These are phyloP conservation scores for Cheilosia vulpina DNA, from an alignment of 2,888 invertebrate species.

Conservation along the genomic window DNA sequence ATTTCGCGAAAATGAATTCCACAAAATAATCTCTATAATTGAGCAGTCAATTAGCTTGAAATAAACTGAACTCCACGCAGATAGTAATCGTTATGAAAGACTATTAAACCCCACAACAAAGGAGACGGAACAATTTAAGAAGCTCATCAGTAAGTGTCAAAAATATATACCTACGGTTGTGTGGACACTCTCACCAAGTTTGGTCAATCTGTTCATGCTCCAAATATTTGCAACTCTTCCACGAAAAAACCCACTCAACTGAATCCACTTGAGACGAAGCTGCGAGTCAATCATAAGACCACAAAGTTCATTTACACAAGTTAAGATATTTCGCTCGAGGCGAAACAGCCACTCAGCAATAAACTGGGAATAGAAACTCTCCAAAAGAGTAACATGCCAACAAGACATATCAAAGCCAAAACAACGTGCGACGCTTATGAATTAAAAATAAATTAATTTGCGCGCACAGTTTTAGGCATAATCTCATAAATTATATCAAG, in stretches of 20 bases:
- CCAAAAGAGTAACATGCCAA: neutral
- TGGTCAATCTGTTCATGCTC: no score
- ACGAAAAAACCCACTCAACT: neutral
- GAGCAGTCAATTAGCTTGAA: no score
- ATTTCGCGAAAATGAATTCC: no score
- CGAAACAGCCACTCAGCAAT: neutral
- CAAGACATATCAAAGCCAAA: neutral
- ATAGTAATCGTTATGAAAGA: no score
- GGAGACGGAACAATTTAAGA: no score
- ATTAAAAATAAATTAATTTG: constrained; percentile 22
- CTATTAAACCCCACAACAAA: no score
- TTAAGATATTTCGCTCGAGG: neutral
- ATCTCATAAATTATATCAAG: neutral
- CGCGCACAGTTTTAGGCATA: constrained; percentile 23
- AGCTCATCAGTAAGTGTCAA: no score
- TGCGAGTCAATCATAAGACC: neutral
- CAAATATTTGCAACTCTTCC: neutral
- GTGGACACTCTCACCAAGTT: no score
- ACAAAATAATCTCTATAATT: no score
- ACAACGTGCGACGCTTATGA: constrained; percentile 4
- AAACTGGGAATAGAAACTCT: constrained; percentile 13
- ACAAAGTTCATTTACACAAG: constrained; percentile 9
- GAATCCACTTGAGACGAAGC: neutral
- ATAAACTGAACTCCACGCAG: no score
- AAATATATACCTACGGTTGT: no score